Evolutionary conservation across 2,113 vertebrate species (phyloP), one percentile per base, ranked within the genome.

Genomic region (Hippocampus guttulatus): DNA sequence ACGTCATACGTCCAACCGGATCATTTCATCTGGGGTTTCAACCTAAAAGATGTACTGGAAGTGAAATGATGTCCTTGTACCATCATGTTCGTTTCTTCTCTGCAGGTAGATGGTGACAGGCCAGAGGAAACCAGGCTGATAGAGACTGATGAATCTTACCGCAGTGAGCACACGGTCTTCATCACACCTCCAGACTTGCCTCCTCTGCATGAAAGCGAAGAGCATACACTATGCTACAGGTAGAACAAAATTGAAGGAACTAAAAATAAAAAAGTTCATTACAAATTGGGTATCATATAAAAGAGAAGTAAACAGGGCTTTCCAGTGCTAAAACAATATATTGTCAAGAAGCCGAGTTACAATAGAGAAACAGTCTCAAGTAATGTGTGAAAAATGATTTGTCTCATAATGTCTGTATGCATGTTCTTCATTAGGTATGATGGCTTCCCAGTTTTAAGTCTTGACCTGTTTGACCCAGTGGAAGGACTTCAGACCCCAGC

Each of bases 101-200:
- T 54, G 89, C 68, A 99, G 97, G 92, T 95, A 81, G 96, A 98
- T 85, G 81, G 78, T 20, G 96, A 98, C 70, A 94, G 86, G 86
- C 91, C 70, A 3, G 94, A 95, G 77, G 97, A 98, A 75, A 87
- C 90, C 8, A 88, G 93, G 49, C 94, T 99, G 64, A 98, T 99
- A 80, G 97, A 99, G 88, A 89, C 94, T 70, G 96, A 98, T 82
- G 96, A 98, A 67, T 96, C 95, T 21, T 95, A 98, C 90, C 95
- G 93, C 87, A 98, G 97, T 21, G 97, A 99, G 85, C 97, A 99
- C 81, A 99, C 97, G 0, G 97, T 99, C 68, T 98, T 96, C 86
- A 95, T 99, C 87, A 98, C 95, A 0, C 97, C 96, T 2, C 97
- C 96, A 1, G 97, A 98, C 88, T 94, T 98, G 72, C 96, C 95